Percentiles rank a stretch among this genome's conserved stretches.
Evolutionary conservation across 2,888 invertebrate genomes (phyloP).

Genomic region (Apamea crenata): DNA sequence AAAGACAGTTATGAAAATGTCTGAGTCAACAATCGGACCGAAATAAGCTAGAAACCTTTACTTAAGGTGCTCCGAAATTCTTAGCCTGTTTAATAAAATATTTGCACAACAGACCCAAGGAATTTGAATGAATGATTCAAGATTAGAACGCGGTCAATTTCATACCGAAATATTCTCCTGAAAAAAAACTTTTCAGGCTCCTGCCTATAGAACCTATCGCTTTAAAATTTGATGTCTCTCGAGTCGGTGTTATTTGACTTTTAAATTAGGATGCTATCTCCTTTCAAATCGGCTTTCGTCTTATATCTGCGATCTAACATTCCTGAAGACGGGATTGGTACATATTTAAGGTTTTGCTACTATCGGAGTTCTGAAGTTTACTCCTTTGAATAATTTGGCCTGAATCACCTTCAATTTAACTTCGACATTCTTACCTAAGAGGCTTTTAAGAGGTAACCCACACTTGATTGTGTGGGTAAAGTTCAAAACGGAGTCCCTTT

Average conservation of each 20-base stretch:
- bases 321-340: conserved; percentile 28
- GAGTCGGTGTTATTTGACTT: conserved; percentile 74
- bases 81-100: conserved; percentile 26
- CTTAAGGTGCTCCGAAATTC: conserved; percentile 2
- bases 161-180: conserved; percentile 41
- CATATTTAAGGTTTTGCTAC: conserved; percentile 42
- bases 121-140: conserved; percentile 48
- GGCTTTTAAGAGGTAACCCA: conserved; percentile 15
- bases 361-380: conserved; percentile 33
- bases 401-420: conserved; percentile 46
- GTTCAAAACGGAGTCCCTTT: conserved; percentile 24
- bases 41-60: conserved; percentile 21
- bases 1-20: conserved; percentile 23
- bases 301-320: conserved; percentile 46
- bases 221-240: conserved; percentile 57
- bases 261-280: conserved; percentile 73
- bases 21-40: background rate
- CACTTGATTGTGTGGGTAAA: conserved; percentile 34
- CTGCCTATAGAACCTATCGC: conserved; percentile 41
- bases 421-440: conserved; percentile 37
- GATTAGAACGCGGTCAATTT: conserved; percentile 37
- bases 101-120: conserved; percentile 38
- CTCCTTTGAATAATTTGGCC: conserved; percentile 45
- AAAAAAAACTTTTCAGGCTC: conserved; percentile 27
- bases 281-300: conserved; percentile 69